Evolutionary conservation across 2,797 vertebrate species (phyloP).

Genomic region (Sebastes ruberrimus): DNA sequence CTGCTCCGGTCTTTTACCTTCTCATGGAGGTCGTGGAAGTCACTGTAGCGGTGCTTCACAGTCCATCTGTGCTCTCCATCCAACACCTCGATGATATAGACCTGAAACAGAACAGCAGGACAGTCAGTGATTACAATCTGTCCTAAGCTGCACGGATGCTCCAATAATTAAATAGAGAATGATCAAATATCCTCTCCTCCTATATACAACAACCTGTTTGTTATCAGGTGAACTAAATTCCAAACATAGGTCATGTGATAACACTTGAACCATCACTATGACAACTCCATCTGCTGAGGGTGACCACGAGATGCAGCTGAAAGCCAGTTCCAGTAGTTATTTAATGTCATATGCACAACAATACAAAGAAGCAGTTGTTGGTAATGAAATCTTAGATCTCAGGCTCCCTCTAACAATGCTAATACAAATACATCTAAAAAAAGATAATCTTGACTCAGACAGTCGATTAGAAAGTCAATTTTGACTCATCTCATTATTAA

Average conservation of each 20-base stretch:
- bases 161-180: neutral
- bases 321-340: neutral
- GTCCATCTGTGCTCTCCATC: conserved; percentile 92
- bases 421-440: no score
- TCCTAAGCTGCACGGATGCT: neutral
- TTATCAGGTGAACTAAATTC: neutral
- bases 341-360: neutral
- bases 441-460: neutral
- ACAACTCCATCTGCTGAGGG: neutral
- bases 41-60: conserved; percentile 96
- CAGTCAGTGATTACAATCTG: neutral
- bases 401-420: neutral
- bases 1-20: conserved; percentile 81
- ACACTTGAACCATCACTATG: neutral
- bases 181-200: neutral
- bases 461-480: neutral
- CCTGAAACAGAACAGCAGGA: conserved; percentile 79
- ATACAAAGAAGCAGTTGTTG: neutral
- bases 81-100: conserved; percentile 93
- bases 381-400: neutral
- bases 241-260: neutral
- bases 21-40: conserved; percentile 96
- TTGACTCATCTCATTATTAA: neutral
- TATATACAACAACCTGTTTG: neutral
- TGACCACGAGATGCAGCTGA: neutral